These are phyloP conservation scores for Chloroclystis v-ata DNA, from an alignment of 2,888 invertebrate species.

Conservation along the genomic window DNA sequence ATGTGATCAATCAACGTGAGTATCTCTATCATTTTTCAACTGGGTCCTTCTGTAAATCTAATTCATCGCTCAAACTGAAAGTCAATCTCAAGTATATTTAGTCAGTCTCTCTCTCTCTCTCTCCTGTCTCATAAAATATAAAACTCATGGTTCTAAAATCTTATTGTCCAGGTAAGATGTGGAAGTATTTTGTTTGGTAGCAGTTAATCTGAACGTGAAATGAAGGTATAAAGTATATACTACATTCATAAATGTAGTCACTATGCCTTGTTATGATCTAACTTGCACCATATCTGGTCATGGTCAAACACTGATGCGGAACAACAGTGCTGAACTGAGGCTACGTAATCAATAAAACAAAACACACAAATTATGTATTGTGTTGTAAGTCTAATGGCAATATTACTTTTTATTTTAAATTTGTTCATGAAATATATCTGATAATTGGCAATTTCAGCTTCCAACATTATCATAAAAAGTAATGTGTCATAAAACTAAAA, in stretches of 20 bases:
- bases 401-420: constrained; percentile 28
- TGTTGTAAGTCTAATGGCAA: constrained; percentile 51
- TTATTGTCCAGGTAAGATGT: constrained; percentile 45
- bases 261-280: constrained; percentile 4
- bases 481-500: constrained; percentile 10
- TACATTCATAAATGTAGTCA: constrained; percentile 1
- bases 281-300: constrained; percentile 15
- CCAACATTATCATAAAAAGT: constrained; percentile 4
- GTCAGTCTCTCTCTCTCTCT: constrained; percentile 21
- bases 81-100: background rate
- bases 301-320: constrained; percentile 12
- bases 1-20: constrained; percentile 95
- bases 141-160: constrained; percentile 21
- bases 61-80: too few relatives aligned
- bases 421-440: background rate
- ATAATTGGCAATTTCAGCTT: background rate
- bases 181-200: constrained; percentile 34
- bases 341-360: constrained; percentile 1
- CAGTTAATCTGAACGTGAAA: constrained; percentile 21
- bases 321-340: constrained; percentile 20
- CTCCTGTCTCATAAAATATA: constrained; percentile 17
- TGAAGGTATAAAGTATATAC: constrained; percentile 16
- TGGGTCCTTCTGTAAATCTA: too few relatives aligned
- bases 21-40: constrained; percentile 38
- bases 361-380: background rate